Evolutionary conservation across 2,113 vertebrate species (phyloP), one percentile per base, ranked within the genome.

Genomic region (Ceyx melanurus): DNA sequence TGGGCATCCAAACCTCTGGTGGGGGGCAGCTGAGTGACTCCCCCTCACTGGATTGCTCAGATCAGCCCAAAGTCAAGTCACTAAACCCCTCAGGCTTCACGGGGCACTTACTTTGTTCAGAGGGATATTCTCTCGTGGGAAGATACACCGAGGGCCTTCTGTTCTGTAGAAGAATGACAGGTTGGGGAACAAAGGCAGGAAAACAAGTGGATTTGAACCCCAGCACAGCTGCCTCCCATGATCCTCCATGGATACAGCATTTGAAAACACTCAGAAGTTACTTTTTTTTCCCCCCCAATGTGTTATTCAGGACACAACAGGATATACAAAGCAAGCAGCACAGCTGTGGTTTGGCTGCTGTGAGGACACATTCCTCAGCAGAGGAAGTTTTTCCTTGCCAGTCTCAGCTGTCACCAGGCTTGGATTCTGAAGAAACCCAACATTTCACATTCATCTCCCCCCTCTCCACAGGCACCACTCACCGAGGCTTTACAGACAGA

Each of bases 401-500:
- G 22, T 14, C 72, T 46, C 72, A 42, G 13, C 66, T 88, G 53
- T 12, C 20, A 48, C 26, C 61, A 33, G 2, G 16, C 15, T 53
- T 29, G 50, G 23, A 28, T 53, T 53, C 58, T 66, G 14, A 66
- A 75, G 46, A 29, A 43, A 56, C 19, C 56, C 74, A 82, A 61
- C 3, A 19, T 60, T 61, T 73, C 17, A 19, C 87, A 23, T 45
- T 53, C 33, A 15, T 74, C 50, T 56, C 26, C 6, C 60, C 26
- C 25, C n/a, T 4, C 18, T 57, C 15, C 4, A 3, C 2, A 5
- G 5, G 21, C 22, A 9, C 15, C 89, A 98, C 98, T 99, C 96
- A 99, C 99, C 67, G 99, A 99, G 40, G 99, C 99, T 98, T 99
- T 99, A 97, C 99, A 99, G 84, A 99, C 99, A 5, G 99, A 99